These are phyloP conservation scores for Tyria jacobaeae DNA, from an alignment of 2,888 invertebrate genomes.

Conservation along the genomic window DNA sequence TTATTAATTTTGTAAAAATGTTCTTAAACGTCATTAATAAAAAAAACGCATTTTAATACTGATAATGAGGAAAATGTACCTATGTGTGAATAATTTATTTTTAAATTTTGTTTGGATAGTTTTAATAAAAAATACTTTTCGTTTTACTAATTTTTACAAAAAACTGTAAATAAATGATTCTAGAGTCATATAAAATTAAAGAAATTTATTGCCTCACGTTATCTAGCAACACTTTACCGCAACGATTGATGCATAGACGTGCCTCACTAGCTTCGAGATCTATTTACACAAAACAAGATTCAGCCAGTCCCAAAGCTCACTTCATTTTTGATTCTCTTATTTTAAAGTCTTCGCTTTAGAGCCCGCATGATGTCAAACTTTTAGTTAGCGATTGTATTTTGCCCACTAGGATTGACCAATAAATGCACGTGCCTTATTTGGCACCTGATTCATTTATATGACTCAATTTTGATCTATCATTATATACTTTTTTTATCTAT, in stretches of 20 bases:
- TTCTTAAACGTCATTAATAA: too few relatives aligned
- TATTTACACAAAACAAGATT: conserved; percentile 55
- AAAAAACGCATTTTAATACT: too few relatives aligned
- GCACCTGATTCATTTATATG: background rate
- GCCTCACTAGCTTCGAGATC: conserved; percentile 37
- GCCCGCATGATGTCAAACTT: conserved; percentile 37
- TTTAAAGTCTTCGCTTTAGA: conserved; percentile 48
- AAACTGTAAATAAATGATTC: background rate
- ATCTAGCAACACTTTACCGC: background rate
- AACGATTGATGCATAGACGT: conserved; percentile 29
- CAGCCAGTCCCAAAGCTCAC: conserved; percentile 45
- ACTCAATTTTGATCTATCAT: too few relatives aligned
- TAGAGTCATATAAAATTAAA: background rate
- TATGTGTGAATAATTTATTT: background rate
- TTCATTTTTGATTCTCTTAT: conserved; percentile 46
- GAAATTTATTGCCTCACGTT: background rate
- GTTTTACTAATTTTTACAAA: too few relatives aligned
- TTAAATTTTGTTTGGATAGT: background rate
- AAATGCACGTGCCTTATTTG: background rate
- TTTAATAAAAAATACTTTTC: too few relatives aligned
- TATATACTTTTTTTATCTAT: too few relatives aligned
- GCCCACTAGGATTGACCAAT: conserved; percentile 4
- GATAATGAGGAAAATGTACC: too few relatives aligned
- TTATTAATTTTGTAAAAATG: too few relatives aligned
- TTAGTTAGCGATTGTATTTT: conserved; percentile 22